phyloP scores from a whole-genome alignment of 2,797 vertebrate species.

The Eospalax fontanierii region DNA sequence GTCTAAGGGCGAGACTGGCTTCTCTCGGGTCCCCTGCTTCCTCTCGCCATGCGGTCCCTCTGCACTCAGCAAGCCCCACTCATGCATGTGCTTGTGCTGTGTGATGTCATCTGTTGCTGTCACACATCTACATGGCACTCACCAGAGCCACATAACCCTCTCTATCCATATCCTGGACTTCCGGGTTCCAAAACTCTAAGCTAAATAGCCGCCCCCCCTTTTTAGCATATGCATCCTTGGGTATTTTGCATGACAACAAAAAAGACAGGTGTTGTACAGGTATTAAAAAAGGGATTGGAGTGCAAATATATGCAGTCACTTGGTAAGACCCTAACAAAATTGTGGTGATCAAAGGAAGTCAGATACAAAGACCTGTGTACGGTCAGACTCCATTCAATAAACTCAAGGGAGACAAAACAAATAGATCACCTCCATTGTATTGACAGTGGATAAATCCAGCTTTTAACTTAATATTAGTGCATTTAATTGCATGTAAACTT shows the following conservation, averaged over 20 bases:
- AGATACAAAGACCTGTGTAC: not conserved
- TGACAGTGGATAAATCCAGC: not conserved
- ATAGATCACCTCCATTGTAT: not conserved
- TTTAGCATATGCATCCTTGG: not conserved
- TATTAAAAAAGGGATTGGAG: not conserved
- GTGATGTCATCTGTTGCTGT: rapidly evolving
- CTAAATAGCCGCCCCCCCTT: not conserved
- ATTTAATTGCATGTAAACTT: not conserved
- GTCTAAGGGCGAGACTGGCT: not conserved
- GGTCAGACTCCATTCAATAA: not conserved
- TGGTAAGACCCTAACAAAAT: not conserved
- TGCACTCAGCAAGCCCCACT: not conserved
- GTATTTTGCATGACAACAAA: too few relatives aligned
- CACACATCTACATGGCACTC: not conserved
- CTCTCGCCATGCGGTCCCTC: not conserved
- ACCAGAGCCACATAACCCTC: not conserved
- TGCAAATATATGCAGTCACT: not conserved
- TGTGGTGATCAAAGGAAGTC: not conserved
- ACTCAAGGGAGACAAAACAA: not conserved
- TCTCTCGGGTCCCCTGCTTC: not conserved
- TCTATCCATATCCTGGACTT: not conserved
- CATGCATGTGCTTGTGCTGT: rapidly evolving
- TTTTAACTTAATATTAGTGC: not conserved
- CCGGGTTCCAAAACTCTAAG: not conserved
- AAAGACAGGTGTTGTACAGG: not conserved